These are phyloP conservation scores for Abrostola tripartita DNA, from an alignment of 2,888 invertebrate species.

Conservation along the genomic window DNA sequence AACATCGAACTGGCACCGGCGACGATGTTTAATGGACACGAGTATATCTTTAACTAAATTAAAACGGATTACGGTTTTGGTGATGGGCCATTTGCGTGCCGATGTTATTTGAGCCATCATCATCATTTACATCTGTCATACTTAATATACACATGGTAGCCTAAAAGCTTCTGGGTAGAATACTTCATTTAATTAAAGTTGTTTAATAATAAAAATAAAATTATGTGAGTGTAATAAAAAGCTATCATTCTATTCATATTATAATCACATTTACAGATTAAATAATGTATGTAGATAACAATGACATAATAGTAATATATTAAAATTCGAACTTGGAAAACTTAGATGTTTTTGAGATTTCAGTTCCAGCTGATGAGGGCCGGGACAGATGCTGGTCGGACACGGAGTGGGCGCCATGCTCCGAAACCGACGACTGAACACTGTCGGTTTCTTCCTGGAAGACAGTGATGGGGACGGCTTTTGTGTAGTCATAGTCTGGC, in stretches of 20 bases:
- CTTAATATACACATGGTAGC: constrained; percentile 35
- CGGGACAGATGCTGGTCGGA: background rate
- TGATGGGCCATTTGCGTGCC: constrained; percentile 79
- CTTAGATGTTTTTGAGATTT: background rate
- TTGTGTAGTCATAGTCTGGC: constrained; percentile 54
- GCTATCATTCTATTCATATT: constrained; percentile 26
- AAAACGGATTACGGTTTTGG: constrained; percentile 73
- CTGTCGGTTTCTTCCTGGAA: constrained; percentile 34
- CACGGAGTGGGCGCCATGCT: background rate
- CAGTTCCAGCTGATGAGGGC: background rate
- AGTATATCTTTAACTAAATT: constrained; percentile 73
- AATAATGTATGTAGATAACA: background rate
- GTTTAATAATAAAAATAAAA: constrained; percentile 24
- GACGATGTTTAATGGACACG: constrained; percentile 66
- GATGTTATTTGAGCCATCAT: constrained; percentile 65
- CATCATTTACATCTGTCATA: constrained; percentile 69
- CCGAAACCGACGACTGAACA: constrained; percentile 11
- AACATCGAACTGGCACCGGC: constrained; percentile 59
- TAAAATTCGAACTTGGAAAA: background rate
- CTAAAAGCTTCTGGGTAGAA: constrained; percentile 53
- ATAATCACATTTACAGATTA: constrained; percentile 21
- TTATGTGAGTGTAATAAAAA: constrained; percentile 3
- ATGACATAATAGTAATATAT: background rate
- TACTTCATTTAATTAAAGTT: constrained; percentile 25
- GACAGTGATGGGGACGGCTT: constrained; percentile 35